Evolutionary conservation across 2,113 vertebrate genomes (phyloP), one percentile per base, ranked within the genome.

Genomic region (Thomomys bottae): DNA sequence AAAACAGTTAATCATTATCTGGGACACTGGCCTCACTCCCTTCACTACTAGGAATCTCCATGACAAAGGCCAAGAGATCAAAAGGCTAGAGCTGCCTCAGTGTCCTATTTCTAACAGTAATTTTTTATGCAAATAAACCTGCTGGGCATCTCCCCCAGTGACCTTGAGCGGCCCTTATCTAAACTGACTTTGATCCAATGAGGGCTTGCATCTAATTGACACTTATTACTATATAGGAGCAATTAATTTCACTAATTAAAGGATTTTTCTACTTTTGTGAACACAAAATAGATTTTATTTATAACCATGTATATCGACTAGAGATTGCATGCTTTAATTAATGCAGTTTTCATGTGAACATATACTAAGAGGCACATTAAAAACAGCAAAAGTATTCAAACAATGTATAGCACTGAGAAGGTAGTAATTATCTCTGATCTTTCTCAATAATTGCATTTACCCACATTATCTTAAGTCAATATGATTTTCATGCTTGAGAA

Each of bases 1-100:
- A 98, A 98, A 98, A 98, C 98, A 98, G 98, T 98, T 98, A 98
- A 98, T 98, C 98, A 98, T 98, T 98, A 98, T 98, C 98, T 98
- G 97, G 98, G 98, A 98, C 97, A 98, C 96, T 98, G 97, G 98
- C 96, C 98, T 97, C 97, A 97, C 96, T 97, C 96, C 94, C 97
- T 97, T 96, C 97, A 97, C 97, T 96, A 97, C 97, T 88, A 98
- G 98, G 98, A 98, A 98, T 98, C 98, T 98, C 98, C 98, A 98
- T 98, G 98, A 98, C 98, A 98, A 98, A 98, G 98, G 98, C 98
- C 98, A 98, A 98, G 97, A 98, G 98, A 98, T 98, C 98, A 98
- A 97, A 98, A 97, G 92, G 96, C 97, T 98, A 97, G 96, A 96
- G 97, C 97, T 98, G 97, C 98, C 97, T 97, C 97, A 96, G 97